phyloP scores from a whole-genome alignment of 2,113 vertebrate genomes.

The Crotalus viridis region DNA sequence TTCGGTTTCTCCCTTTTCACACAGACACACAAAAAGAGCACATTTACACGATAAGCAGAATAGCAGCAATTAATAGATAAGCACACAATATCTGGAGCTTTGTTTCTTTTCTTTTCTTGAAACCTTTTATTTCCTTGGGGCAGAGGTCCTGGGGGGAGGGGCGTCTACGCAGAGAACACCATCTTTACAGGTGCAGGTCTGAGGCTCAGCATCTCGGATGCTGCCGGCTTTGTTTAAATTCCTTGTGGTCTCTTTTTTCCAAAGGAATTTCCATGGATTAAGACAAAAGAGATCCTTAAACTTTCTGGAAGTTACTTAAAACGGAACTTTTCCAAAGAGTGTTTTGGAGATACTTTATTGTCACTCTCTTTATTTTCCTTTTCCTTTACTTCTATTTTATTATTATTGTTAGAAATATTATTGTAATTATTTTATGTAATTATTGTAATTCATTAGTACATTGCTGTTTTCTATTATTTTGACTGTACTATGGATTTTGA shows the following conservation, averaged over 20 bases:
- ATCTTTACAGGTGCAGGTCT: background rate
- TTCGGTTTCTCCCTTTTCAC: background rate
- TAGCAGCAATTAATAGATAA: background rate
- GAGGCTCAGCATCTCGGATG: background rate
- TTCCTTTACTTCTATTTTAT: background rate
- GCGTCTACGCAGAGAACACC: background rate
- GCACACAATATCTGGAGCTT: background rate
- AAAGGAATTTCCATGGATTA: background rate
- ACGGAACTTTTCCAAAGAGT: background rate
- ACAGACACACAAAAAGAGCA: background rate
- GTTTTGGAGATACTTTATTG: background rate
- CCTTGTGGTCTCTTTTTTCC: background rate
- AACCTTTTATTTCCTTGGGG: background rate
- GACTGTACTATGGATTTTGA: background rate
- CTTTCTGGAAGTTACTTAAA: background rate
- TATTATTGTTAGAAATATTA: background rate
- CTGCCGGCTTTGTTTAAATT: background rate
- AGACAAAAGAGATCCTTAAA: background rate
- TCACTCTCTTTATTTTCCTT: background rate
- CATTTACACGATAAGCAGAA: background rate
- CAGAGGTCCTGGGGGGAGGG: background rate
- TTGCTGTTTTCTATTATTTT: background rate
- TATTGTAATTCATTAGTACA: background rate
- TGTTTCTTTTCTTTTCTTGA: conserved; percentile 1
- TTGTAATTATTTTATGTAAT: background rate